phyloP scores from a whole-genome alignment of 2,797 vertebrate genomes.

The Steatocranus sp. region DNA sequence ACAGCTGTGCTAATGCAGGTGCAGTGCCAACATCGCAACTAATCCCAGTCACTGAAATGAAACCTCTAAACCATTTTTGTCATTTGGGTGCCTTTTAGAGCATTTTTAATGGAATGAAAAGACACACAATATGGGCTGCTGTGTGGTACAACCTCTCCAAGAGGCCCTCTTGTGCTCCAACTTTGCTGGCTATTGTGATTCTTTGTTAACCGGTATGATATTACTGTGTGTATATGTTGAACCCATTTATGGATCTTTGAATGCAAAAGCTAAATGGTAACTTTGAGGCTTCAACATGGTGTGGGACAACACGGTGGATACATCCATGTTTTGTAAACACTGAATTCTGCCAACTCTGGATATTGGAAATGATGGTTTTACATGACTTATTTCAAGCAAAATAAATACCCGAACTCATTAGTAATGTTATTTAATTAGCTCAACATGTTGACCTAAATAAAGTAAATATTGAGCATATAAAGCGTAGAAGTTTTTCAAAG shows the following conservation, averaged over 20 bases:
- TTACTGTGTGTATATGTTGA: not conserved
- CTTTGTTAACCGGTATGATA: not conserved
- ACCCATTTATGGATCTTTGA: not conserved
- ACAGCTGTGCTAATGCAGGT: not conserved
- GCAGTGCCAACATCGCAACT: not conserved
- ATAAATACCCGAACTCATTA: not conserved
- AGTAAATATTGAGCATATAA: not conserved
- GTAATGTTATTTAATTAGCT: not conserved
- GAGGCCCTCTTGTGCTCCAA: not conserved
- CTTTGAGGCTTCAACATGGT: not conserved
- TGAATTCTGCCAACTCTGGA: not conserved
- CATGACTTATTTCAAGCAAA: not conserved
- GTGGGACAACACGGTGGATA: not conserved
- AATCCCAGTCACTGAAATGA: not conserved
- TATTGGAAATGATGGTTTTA: not conserved
- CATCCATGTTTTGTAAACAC: fast-evolving
- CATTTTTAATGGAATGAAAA: not conserved
- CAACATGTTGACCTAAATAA: not conserved
- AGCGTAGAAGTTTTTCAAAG: not conserved
- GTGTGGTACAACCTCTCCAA: not conserved
- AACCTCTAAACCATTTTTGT: not conserved
- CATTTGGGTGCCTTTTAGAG: not conserved
- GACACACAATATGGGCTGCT: not conserved
- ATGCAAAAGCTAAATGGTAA: not conserved
- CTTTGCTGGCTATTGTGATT: not conserved